Percentiles rank a stretch among this genome's conserved stretches.
Evolutionary conservation across 2,797 vertebrate genomes (phyloP).

Genomic region (Brachyrhaphis roseni): DNA sequence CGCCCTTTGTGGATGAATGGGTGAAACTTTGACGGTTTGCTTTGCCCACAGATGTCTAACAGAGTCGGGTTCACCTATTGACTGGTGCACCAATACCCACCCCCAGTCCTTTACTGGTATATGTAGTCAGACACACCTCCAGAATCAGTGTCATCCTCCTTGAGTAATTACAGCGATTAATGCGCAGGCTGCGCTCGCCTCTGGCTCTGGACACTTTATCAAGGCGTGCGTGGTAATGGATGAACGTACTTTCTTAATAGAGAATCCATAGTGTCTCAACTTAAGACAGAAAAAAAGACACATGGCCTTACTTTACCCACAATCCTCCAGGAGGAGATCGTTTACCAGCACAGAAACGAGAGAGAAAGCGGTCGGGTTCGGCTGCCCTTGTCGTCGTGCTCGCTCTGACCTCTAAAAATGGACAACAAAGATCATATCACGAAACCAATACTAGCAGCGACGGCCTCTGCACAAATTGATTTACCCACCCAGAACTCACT

Average conservation of each 20-base stretch:
- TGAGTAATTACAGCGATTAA: constrained; percentile 72
- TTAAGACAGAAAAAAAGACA: constrained; percentile 5
- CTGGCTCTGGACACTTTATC: constrained; percentile 63
- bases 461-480: constrained; percentile 80
- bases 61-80: constrained; percentile 47
- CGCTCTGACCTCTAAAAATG: constrained; percentile 74
- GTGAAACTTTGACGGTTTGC: constrained; percentile 27
- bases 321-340: constrained; percentile 61
- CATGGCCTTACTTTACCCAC: constrained; percentile 55
- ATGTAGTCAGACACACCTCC: constrained; percentile 44
- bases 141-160: constrained; percentile 52
- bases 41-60: background rate
- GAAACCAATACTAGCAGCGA: constrained; percentile 68
- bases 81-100: constrained; percentile 19
- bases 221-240: constrained; percentile 50
- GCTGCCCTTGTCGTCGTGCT: constrained; percentile 66
- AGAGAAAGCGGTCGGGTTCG: constrained; percentile 58
- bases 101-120: constrained; percentile 23
- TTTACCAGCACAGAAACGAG: constrained; percentile 46
- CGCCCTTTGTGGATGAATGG: constrained; percentile 5
- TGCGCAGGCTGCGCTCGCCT: constrained; percentile 49
- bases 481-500: constrained; percentile 75
- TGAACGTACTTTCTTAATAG: constrained; percentile 54
- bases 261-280: constrained; percentile 56
- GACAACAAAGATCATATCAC: constrained; percentile 78